Evolutionary conservation across 2,113 vertebrate genomes (phyloP).

Genomic region (Microcebus lehilahytsara): DNA sequence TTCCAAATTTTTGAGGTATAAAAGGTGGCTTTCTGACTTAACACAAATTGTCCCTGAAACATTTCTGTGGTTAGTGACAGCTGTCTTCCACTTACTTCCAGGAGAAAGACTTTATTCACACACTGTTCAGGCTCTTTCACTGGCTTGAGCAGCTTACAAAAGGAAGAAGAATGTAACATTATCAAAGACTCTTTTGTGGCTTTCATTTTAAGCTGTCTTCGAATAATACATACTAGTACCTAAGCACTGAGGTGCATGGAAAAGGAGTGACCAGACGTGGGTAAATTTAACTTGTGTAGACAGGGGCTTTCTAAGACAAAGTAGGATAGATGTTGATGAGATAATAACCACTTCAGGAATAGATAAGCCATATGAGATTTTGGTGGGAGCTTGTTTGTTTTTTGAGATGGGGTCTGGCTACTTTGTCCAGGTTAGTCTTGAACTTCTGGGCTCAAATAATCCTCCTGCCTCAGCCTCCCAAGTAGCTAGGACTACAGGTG

Average conservation of each 20-base stretch:
- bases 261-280: background rate
- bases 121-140: background rate
- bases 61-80: slow-evolving; percentile 33
- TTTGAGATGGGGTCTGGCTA: too few relatives aligned
- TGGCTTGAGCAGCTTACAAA: background rate
- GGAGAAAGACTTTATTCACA: slow-evolving; percentile 11
- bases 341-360: background rate
- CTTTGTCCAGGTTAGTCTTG: too few relatives aligned
- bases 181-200: background rate
- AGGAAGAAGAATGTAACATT: background rate
- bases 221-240: background rate
- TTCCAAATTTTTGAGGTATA: slow-evolving; percentile 32
- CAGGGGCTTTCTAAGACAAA: background rate
- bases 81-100: background rate
- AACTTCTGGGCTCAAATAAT: too few relatives aligned
- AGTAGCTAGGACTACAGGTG: too few relatives aligned
- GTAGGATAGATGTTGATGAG: background rate
- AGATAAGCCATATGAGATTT: background rate
- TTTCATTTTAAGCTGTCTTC: background rate
- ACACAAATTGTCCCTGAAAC: slow-evolving; percentile 10
- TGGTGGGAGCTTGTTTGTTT: too few relatives aligned
- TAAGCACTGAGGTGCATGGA: background rate
- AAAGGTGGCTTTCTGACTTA: slow-evolving; percentile 30
- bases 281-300: background rate
- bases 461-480: too few relatives aligned